These are phyloP conservation scores for Tyto alba DNA, from an alignment of 2,113 vertebrate species.

Conservation along the genomic window DNA sequence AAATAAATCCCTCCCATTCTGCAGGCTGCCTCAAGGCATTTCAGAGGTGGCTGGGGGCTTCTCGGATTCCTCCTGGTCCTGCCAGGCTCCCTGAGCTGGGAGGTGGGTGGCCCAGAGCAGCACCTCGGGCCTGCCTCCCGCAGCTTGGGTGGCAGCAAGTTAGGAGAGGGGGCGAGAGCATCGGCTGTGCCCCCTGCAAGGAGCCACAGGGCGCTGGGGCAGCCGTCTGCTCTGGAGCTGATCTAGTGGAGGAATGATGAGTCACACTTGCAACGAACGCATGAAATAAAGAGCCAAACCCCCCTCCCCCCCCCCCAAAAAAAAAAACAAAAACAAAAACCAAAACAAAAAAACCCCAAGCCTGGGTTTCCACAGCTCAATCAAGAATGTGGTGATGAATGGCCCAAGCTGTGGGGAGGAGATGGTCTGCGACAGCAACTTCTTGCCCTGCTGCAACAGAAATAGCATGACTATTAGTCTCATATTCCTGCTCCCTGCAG, in stretches of 20 bases:
- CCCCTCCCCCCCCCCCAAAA: too few species aligned
- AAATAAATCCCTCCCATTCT: neutral
- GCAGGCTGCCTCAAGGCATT: neutral
- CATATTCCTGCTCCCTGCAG: neutral
- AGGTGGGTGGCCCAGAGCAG: neutral
- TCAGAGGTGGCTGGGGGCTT: neutral
- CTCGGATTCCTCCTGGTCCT: neutral
- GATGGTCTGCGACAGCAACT: neutral
- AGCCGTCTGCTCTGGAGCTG: neutral
- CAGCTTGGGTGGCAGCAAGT: neutral
- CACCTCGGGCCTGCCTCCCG: neutral
- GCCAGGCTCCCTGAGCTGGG: neutral
- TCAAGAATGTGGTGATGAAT: neutral
- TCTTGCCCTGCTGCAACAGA: neutral
- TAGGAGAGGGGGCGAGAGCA: neutral
- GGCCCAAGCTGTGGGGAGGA: neutral
- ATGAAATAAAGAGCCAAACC: neutral
- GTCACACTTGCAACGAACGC: neutral
- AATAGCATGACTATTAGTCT: neutral
- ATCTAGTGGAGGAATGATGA: neutral
- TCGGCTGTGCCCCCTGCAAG: fast-evolving
- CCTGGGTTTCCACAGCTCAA: neutral
- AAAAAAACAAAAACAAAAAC: neutral
- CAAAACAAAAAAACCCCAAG: neutral
- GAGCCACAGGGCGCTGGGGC: neutral